Percentiles rank a stretch among this genome's conserved stretches.
These are phyloP conservation scores for Ptychochromis oligacanthus DNA, from an alignment of 2,113 vertebrate species.

Conservation along the genomic window DNA sequence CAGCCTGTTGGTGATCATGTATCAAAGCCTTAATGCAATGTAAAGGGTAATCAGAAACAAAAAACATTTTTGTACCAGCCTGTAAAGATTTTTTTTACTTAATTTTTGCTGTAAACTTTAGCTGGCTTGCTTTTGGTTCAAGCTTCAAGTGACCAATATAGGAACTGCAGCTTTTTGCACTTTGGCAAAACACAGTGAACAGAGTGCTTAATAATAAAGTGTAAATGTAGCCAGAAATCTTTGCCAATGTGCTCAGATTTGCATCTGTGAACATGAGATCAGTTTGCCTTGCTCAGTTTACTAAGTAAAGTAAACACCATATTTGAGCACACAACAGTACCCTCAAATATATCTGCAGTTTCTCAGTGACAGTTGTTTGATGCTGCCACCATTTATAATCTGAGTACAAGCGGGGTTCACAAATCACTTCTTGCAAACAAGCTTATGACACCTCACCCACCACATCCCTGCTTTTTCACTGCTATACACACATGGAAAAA, in stretches of 20 bases:
- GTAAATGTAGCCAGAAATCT: neutral
- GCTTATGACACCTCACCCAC: neutral
- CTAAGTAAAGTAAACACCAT: neutral
- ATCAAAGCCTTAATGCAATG: neutral
- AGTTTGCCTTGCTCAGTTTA: neutral
- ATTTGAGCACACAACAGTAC: neutral
- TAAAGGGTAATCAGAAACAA: too few species aligned
- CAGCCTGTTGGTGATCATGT: fast-evolving
- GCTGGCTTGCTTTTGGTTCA: neutral
- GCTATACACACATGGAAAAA: neutral
- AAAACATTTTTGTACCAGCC: too few species aligned
- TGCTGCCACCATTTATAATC: neutral
- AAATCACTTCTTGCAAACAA: neutral
- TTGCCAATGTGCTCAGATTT: neutral
- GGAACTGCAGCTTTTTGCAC: neutral
- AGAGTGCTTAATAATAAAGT: neutral
- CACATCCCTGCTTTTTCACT: neutral
- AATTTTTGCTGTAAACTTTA: neutral
- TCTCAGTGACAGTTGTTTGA: neutral
- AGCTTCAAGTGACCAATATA: neutral
- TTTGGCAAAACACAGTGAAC: neutral
- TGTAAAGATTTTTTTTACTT: neutral
- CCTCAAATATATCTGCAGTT: neutral
- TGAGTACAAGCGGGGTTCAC: neutral
- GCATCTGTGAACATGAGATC: neutral